These are phyloP conservation scores for Drosophila tani DNA, from an alignment of 1,140 invertebrate species.

Conservation along the genomic window DNA sequence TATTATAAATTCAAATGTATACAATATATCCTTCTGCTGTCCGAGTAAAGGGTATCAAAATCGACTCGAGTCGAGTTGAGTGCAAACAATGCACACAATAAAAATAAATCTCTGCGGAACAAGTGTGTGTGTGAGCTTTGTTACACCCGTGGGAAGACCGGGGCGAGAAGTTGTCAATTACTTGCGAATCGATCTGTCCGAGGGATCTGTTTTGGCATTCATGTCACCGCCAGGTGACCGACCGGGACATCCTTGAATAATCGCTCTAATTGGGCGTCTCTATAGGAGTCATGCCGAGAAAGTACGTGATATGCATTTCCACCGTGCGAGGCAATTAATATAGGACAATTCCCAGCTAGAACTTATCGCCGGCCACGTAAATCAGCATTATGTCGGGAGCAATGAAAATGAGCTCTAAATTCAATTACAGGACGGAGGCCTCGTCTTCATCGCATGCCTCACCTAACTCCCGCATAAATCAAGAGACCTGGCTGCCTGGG, in stretches of 20 bases:
- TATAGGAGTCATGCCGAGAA: constrained; percentile 41
- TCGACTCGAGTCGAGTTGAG: constrained; percentile 47
- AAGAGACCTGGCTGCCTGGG: constrained; percentile 29
- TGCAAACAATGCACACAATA: constrained; percentile 82
- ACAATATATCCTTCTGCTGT: neutral
- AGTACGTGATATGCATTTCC: constrained; percentile 76
- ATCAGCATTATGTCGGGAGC: constrained; percentile 76
- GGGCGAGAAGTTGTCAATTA: constrained; percentile 72
- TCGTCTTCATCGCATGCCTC: constrained; percentile 39
- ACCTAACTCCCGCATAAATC: constrained; percentile 64
- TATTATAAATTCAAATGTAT: neutral
- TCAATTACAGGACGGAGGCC: constrained; percentile 68
- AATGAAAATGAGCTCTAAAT: constrained; percentile 82
- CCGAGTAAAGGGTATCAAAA: constrained; percentile 16
- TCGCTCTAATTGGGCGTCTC: constrained; percentile 74
- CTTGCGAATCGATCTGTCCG: constrained; percentile 54
- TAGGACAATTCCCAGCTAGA: constrained; percentile 53
- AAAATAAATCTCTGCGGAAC: constrained; percentile 72
- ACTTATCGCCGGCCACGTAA: constrained; percentile 68
- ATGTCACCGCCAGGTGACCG: constrained; percentile 70
- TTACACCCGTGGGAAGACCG: constrained; percentile 79
- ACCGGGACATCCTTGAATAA: constrained; percentile 51
- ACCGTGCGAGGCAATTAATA: constrained; percentile 68
- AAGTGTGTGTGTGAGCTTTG: constrained; percentile 64
- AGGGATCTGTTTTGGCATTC: constrained; percentile 65